These are phyloP conservation scores for Rotaria macrura DNA, from an alignment of 2,888 invertebrate genomes.

Conservation along the genomic window DNA sequence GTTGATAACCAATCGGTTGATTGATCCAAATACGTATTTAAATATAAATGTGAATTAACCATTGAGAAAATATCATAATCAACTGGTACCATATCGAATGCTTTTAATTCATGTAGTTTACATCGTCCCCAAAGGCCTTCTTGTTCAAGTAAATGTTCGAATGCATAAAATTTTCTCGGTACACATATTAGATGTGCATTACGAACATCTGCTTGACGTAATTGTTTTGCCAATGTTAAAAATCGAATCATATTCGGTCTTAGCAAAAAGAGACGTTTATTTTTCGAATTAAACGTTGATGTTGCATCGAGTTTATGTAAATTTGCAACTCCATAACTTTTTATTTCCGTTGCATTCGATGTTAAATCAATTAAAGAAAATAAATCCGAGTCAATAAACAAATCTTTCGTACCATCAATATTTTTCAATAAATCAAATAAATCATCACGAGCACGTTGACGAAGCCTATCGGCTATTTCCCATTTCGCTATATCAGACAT, in stretches of 20 bases:
- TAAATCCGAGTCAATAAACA: slow-evolving; percentile 1
- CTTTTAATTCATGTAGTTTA: slow-evolving; percentile 2
- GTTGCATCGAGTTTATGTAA: not conserved
- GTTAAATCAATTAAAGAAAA: not conserved
- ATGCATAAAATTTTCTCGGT: slow-evolving; percentile 9
- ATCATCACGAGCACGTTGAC: not conserved
- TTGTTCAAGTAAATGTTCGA: slow-evolving; percentile 12
- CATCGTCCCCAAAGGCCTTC: slow-evolving; percentile 19
- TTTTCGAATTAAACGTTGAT: not conserved
- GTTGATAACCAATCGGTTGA: not conserved
- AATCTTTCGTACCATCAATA: not conserved
- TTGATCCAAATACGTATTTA: not conserved
- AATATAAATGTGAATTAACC: slow-evolving; percentile 55
- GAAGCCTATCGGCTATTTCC: not conserved
- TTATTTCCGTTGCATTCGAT: not conserved
- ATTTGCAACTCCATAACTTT: not conserved
- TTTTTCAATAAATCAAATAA: not conserved
- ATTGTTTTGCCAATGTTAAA: slow-evolving; percentile 3
- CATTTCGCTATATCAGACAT: not conserved
- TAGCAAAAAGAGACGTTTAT: not conserved
- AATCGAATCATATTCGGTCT: not conserved
- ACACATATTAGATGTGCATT: not conserved
- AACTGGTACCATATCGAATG: slow-evolving; percentile 58
- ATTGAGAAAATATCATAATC: slow-evolving; percentile 84
- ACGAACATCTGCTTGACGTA: not conserved